A percentile compares a stretch with the other conserved stretches of the same genome.
phyloP scores from a whole-genome alignment of 2,113 vertebrate species.

The Oryzias celebensis region DNA sequence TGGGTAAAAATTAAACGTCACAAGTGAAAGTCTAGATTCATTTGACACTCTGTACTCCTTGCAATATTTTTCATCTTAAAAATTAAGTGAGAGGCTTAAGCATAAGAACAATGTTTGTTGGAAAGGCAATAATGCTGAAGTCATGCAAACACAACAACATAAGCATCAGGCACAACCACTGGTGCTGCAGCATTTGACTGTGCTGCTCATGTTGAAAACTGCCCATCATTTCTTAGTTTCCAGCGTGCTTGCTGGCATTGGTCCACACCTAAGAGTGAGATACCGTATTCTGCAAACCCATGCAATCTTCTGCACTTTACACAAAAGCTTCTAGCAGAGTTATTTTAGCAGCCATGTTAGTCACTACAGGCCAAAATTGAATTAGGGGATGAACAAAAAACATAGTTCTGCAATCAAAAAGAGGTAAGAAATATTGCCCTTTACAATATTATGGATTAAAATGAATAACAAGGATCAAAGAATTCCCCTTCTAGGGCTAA shows the following conservation, averaged over 20 bases:
- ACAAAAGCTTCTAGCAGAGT: conserved; percentile 35
- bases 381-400: conserved; percentile 26
- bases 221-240: conserved; percentile 54
- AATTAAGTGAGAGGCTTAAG: too few relatives aligned
- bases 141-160: conserved; percentile 23
- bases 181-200: conserved; percentile 28
- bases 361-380: conserved; percentile 45
- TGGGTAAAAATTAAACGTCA: too few relatives aligned
- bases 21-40: too few relatives aligned
- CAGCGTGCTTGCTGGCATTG: conserved; percentile 58
- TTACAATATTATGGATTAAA: conserved; percentile 27
- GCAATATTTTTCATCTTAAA: too few relatives aligned
- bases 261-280: conserved; percentile 64
- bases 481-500: conserved; percentile 45
- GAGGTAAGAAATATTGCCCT: conserved; percentile 5
- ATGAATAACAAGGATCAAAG: conserved; percentile 38
- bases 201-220: conserved; percentile 49
- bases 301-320: conserved; percentile 51
- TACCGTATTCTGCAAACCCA: conserved; percentile 48
- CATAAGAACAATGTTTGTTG: conserved; percentile 10
- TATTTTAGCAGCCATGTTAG: conserved; percentile 46
- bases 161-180: conserved; percentile 20
- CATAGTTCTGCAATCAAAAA: conserved; percentile 19
- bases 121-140: conserved; percentile 17
- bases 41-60: too few relatives aligned